These are phyloP conservation scores for Dryoscopus gambensis DNA, from an alignment of 2,113 vertebrate species.

Conservation along the genomic window DNA sequence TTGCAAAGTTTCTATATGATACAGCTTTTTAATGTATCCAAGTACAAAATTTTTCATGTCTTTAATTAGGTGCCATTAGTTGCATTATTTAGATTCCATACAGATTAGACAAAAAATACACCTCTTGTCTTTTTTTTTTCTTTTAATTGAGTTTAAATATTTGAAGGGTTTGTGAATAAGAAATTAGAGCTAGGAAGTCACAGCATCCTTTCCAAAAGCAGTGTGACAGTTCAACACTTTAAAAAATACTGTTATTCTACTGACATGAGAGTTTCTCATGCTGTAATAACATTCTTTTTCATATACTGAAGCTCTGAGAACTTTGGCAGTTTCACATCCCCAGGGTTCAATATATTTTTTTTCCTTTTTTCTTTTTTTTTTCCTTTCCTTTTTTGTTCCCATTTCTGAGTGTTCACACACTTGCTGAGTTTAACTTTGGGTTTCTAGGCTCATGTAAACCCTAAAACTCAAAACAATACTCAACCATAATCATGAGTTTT, in stretches of 20 bases:
- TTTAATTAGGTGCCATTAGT: neutral
- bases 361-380: fast-evolving
- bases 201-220: neutral
- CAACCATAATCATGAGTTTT: neutral
- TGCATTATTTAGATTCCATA: neutral
- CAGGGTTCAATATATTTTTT: neutral
- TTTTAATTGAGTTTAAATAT: neutral
- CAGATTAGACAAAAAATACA: neutral
- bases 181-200: neutral
- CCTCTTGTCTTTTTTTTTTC: neutral
- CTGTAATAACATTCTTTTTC: neutral
- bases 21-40: neutral
- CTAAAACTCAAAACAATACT: neutral
- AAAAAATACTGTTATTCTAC: neutral
- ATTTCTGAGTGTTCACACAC: neutral
- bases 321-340: neutral
- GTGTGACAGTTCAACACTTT: neutral
- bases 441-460: neutral
- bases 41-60: neutral
- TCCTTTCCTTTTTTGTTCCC: neutral
- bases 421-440: neutral
- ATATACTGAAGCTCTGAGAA: neutral
- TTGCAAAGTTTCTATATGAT: neutral
- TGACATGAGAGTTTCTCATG: neutral
- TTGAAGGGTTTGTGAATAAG: neutral